Evolutionary conservation across 2,888 invertebrate genomes (phyloP), one percentile per base, ranked within the genome.

Genomic region (Pseudococcus viburni): DNA sequence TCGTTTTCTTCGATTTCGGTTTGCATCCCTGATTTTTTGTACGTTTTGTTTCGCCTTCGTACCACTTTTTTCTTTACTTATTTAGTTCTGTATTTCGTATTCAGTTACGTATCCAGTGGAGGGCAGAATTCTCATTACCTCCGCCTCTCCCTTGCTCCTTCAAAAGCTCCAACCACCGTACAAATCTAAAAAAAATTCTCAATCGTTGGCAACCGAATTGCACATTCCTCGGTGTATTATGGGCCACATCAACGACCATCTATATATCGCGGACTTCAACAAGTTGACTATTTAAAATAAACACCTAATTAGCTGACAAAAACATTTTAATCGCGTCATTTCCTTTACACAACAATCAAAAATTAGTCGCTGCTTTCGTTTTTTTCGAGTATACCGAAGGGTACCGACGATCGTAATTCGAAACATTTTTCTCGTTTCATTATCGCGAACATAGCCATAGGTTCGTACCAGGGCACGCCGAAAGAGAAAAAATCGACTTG

Each of bases 261-360:
- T 33, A 73, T 73, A 33, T 33, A 83, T 46, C 80, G 46, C 46
- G 15, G 80, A 83, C 80, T 83, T 83, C 80, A 83, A 83, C 80
- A 83, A 83, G n/a, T 83, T 46, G 8, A n/a, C 39, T 42, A 46
- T 42, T 33, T 83, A 83, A 83, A 83, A 83, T 83, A 83, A 83
- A 83, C 80, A 83, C 80, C 80, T 83, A 83, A 83, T 83, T 83
- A 83, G 33, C 80, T 83, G 42, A 42, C 80, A 46, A 83, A 83
- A 83, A 83, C 80, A 46, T 83, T 83, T 83, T 46, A 83, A 83
- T 83, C 80, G 80, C 42, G 17, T 46, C 80, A 83, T 83, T 83
- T 83, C 19, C 80, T 83, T 42, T 42, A 19, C 17, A 46, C 80
- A 83, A 83, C 80, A 83, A 83, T 83, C 80, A 83, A 83, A 83